Evolutionary conservation across 2,888 invertebrate genomes (phyloP), one percentile per base, ranked within the genome.

Genomic region (Augochlorella aurata): DNA sequence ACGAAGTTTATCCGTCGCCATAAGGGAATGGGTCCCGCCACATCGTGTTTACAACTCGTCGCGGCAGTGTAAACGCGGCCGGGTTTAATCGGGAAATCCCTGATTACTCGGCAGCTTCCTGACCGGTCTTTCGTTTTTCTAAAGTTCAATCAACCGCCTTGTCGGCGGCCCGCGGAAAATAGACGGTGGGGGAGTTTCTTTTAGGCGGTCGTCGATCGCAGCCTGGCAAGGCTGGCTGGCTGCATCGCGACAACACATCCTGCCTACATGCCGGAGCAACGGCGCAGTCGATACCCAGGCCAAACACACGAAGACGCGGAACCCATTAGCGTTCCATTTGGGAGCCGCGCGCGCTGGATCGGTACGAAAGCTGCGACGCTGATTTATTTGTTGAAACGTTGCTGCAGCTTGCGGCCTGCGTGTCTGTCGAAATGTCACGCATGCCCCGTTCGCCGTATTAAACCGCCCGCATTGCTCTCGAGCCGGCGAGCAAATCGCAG

Each of bases 381-480:
- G 38, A 77, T 77, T 77, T 82, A 76, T 80, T 85, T 85, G 74
- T 85, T 79, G 71, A 18, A 84, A 68, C 74, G 38, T 38, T 38
- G 38, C 38, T 38, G 38, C 38, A 38, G 38, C 38, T 38, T 38
- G 38, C 38, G 38, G 38, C 38, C 38, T 38, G 38, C 45, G 52
- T 38, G 68, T 52, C 29, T 70, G 81, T 79, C 74, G 84, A 81
- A 86, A 82, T 77, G 82, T 81, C 80, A 81, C 74, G 80, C 78
- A 72, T 80, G 68, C 78, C 68, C 38, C 66, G 58, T 24, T 79
- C 63, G 69, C 74, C 52, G 54, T 74, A 79, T 86, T 79, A 79
- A 66, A 38, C 65, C 82, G 77, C 79, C 83, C 85, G 84, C 79
- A 81, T 86, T 77, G 82, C 78, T 73, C 70, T 80, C 74, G 58